These are phyloP conservation scores for Barypeithes pellucidus DNA, from an alignment of 2,888 invertebrate species.

Conservation along the genomic window DNA sequence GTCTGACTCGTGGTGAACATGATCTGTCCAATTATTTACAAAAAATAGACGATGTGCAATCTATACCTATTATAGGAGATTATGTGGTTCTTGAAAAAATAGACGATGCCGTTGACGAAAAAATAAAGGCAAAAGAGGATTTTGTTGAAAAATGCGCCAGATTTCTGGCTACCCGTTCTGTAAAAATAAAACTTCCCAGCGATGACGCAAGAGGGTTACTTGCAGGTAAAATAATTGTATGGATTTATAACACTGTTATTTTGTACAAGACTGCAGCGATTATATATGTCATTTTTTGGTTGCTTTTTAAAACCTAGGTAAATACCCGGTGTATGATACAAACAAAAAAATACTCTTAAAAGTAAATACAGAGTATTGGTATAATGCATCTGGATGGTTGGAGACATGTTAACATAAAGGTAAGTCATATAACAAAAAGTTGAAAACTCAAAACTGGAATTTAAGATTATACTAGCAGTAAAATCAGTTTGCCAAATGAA, in stretches of 20 bases:
- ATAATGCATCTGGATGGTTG: no score
- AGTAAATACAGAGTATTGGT: no score
- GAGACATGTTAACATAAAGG: no score
- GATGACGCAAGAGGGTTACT: slow-evolving; percentile 64
- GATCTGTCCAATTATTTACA: slow-evolving; percentile 71
- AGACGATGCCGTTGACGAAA: slow-evolving; percentile 60
- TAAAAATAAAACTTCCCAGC: slow-evolving; percentile 69
- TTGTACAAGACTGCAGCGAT: slow-evolving; percentile 41
- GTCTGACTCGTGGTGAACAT: slow-evolving; percentile 67
- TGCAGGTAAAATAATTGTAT: slow-evolving; percentile 55
- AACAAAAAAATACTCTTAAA: no score
- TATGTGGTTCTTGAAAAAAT: slow-evolving; percentile 66
- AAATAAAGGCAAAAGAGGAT: slow-evolving; percentile 64
- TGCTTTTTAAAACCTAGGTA: slow-evolving; percentile 32
- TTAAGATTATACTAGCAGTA: no score
- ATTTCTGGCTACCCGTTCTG: slow-evolving; percentile 71
- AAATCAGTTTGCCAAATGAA: no score
- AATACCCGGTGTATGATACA: not conserved
- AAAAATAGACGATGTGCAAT: slow-evolving; percentile 69
- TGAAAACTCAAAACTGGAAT: no score
- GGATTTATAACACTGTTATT: slow-evolving; percentile 42
- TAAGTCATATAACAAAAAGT: no score
- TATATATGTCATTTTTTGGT: slow-evolving; percentile 22
- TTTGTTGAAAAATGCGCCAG: slow-evolving; percentile 71
- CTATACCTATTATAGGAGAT: slow-evolving; percentile 70